Conservation (phyloP, 2,888 invertebrate genomes). For the Drosophila mimetica region DNA sequence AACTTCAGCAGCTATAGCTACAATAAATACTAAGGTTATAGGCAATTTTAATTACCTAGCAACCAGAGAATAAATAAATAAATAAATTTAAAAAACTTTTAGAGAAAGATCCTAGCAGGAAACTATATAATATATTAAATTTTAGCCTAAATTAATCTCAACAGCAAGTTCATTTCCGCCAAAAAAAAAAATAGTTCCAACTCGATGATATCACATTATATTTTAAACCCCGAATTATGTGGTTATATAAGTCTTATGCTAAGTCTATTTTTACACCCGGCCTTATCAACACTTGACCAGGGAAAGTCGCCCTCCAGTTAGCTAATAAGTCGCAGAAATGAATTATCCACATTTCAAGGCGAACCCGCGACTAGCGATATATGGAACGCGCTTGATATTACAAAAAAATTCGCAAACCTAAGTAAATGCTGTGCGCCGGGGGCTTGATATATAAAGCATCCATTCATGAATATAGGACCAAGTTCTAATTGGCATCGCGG, state of each 20-base stretch:
- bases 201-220: not conserved
- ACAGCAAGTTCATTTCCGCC: not conserved
- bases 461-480: slow-evolving; percentile 64
- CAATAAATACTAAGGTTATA: no score
- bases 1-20: no score
- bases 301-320: slow-evolving; percentile 60
- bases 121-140: not conserved
- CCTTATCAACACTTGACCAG: slow-evolving; percentile 43
- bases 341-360: slow-evolving; percentile 61
- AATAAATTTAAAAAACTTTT: no score
- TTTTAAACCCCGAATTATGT: not conserved
- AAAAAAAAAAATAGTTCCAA: not conserved
- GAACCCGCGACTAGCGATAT: slow-evolving; percentile 24
- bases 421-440: not conserved
- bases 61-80: no score
- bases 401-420: slow-evolving; percentile 18
- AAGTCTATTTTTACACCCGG: slow-evolving; percentile 45
- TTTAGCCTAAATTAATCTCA: not conserved
- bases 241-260: slow-evolving; percentile 11
- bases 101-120: not conserved
- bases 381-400: slow-evolving; percentile 45
- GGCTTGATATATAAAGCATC: slow-evolving; percentile 52
- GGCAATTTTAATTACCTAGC: no score
- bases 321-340: slow-evolving; percentile 41
- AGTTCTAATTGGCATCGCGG: slow-evolving; percentile 63